Percentiles rank a stretch among this genome's conserved stretches.
Conservation (phyloP, 2,113 vertebrate species). For the Pseudorectes ferrugineus region DNA sequence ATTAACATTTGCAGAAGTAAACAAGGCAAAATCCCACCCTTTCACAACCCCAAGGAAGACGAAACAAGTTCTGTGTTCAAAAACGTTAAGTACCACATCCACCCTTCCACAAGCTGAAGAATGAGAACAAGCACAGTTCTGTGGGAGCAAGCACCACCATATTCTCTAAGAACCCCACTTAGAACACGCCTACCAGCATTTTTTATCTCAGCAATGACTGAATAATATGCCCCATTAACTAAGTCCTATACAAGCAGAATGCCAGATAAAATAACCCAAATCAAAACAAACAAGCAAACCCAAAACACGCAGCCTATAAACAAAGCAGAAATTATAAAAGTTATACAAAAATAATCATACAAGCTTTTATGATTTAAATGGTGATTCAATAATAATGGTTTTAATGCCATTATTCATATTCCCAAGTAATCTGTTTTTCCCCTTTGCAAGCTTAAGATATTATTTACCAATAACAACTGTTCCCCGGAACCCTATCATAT, state of each 20-base stretch:
- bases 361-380: neutral
- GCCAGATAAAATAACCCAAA: neutral
- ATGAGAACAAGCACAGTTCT: neutral
- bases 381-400: neutral
- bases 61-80: neutral
- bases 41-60: neutral
- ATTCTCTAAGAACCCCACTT: neutral
- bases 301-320: neutral
- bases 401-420: neutral
- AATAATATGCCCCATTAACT: neutral
- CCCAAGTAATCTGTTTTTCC: neutral
- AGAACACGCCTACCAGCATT: neutral
- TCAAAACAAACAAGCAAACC: neutral
- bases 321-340: neutral
- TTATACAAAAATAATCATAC: neutral
- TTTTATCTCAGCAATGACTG: neutral
- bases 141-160: neutral
- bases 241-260: neutral
- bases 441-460: neutral
- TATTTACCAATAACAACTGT: neutral
- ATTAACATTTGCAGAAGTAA: constrained; percentile 15
- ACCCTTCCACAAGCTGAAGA: neutral
- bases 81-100: rapidly evolving
- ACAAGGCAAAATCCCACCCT: neutral
- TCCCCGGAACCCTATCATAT: neutral